Percentiles rank a stretch among this genome's conserved stretches.
phyloP scores from a whole-genome alignment of 2,113 vertebrate species.

The Anas platyrhynchos region DNA sequence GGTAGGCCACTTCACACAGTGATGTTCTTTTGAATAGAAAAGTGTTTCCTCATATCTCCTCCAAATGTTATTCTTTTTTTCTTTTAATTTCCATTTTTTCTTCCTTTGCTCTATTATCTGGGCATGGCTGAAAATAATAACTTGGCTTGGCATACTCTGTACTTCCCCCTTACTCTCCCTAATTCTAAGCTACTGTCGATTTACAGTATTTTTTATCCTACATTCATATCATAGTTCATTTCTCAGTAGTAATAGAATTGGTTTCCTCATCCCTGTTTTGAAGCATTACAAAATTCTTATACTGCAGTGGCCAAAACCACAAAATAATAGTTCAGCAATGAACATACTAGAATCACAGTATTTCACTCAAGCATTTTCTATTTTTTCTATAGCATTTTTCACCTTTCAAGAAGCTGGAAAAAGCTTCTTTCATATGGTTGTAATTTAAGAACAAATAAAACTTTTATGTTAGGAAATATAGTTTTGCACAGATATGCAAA shows the following conservation, averaged over 20 bases:
- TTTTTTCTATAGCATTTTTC: background rate
- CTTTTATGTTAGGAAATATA: background rate
- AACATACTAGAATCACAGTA: constrained; percentile 28
- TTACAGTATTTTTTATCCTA: background rate
- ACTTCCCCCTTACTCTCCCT: constrained; percentile 10
- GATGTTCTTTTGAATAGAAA: constrained; percentile 50
- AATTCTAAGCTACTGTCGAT: constrained; percentile 40
- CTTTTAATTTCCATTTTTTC: constrained; percentile 53
- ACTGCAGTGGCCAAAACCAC: constrained; percentile 26
- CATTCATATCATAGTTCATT: constrained; percentile 47
- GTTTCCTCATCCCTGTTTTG: constrained; percentile 31
- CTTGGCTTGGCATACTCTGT: constrained; percentile 12
- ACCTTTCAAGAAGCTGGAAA: constrained; percentile 7
- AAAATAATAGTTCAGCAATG: constrained; percentile 40
- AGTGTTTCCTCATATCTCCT: constrained; percentile 33
- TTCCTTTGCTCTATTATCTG: constrained; percentile 29
- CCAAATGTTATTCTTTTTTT: background rate
- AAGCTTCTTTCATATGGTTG: constrained; percentile 21
- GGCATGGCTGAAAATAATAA: constrained; percentile 56
- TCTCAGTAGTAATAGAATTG: constrained; percentile 45
- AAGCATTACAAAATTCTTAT: constrained; percentile 42
- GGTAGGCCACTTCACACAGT: constrained; percentile 42
- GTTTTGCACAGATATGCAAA: constrained; percentile 1
- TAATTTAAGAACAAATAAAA: constrained; percentile 60
- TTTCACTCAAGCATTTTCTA: constrained; percentile 8